These are phyloP conservation scores for Mongoloraphidia duomilia DNA, from an alignment of 2,888 invertebrate species.

Conservation along the genomic window DNA sequence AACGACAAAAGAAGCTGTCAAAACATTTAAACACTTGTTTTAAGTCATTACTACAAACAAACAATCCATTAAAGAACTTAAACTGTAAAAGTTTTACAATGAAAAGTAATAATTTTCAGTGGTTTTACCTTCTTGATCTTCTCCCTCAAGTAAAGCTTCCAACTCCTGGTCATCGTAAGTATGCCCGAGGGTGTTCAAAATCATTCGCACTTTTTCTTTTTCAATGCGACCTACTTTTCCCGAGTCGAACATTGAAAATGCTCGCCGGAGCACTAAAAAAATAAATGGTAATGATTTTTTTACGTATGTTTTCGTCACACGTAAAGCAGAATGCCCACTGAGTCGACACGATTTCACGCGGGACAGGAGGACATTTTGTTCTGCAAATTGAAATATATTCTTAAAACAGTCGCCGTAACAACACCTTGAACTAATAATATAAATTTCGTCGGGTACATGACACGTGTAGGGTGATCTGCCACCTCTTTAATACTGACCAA, in stretches of 20 bases:
- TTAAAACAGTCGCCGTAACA: too few species aligned
- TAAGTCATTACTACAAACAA: too few species aligned
- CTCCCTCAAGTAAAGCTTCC: slow-evolving; percentile 59
- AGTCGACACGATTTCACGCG: too few species aligned
- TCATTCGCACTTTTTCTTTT: slow-evolving; percentile 64
- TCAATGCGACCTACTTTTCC: slow-evolving; percentile 64
- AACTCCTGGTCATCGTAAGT: slow-evolving; percentile 65
- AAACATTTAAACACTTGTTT: too few species aligned
- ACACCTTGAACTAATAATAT: too few species aligned
- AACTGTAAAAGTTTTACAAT: not conserved
- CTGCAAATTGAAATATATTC: too few species aligned
- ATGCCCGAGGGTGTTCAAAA: slow-evolving; percentile 67
- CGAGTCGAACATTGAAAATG: slow-evolving; percentile 77
- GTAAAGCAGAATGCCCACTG: too few species aligned
- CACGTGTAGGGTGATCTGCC: too few species aligned
- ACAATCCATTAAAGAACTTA: not conserved
- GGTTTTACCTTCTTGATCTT: slow-evolving; percentile 60
- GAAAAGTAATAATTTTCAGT: slow-evolving; percentile 1
- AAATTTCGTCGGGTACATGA: too few species aligned
- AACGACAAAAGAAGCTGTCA: too few species aligned
- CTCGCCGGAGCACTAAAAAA: slow-evolving; percentile 54
- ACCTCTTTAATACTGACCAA: too few species aligned
- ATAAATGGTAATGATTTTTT: slow-evolving; percentile 1
- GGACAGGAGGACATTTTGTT: too few species aligned
- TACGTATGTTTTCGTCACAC: not conserved